These are phyloP conservation scores for Eptatretus burgeri DNA, from an alignment of 2,113 vertebrate species.

Conservation along the genomic window DNA sequence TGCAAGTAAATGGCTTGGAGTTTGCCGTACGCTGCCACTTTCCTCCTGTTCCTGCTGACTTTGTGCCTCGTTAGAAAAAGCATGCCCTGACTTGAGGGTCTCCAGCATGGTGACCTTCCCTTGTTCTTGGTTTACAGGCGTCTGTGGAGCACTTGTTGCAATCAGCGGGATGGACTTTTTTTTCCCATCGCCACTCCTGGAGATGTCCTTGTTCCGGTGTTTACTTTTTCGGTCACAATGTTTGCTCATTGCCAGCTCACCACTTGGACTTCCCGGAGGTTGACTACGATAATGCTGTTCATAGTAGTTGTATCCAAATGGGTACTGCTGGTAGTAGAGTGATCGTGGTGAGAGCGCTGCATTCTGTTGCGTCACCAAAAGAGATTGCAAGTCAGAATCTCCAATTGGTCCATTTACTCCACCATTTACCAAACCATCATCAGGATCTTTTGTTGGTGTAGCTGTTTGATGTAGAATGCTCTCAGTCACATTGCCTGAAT, in stretches of 20 bases:
- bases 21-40: background rate
- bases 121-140: background rate
- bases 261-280: conserved; percentile 48
- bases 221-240: background rate
- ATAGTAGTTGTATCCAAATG: conserved; percentile 63
- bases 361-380: conserved; percentile 84
- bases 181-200: conserved; percentile 1
- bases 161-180: background rate
- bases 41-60: conserved; percentile 2
- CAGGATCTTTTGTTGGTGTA: conserved; percentile 2
- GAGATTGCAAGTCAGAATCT: conserved; percentile 25
- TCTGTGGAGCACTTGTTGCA: background rate
- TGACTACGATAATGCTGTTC: conserved; percentile 82
- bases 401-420: background rate
- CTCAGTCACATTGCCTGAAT: background rate
- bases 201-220: background rate
- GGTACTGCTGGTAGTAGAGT: conserved; percentile 88
- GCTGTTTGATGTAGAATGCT: background rate
- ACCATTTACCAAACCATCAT: background rate
- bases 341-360: conserved; percentile 96
- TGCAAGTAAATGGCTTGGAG: background rate
- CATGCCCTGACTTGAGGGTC: conserved; percentile 1
- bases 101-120: background rate
- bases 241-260: background rate
- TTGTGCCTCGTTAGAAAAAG: conserved; percentile 1